Conservation (phyloP, 2,797 vertebrate genomes). For the Natrix natrix region DNA sequence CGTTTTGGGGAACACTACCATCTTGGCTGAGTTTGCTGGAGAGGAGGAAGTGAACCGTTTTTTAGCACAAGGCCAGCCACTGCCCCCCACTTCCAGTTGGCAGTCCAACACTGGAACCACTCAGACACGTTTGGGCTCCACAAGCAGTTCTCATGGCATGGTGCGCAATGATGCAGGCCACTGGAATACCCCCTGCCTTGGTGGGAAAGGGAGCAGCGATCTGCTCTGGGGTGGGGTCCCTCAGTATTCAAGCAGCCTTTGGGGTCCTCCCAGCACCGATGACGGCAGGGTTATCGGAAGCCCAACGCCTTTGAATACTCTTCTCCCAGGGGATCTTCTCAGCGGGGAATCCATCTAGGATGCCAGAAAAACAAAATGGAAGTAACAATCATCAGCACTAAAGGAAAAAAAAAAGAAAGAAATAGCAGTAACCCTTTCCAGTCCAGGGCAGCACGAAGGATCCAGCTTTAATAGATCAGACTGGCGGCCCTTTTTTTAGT, state of each 20-base stretch:
- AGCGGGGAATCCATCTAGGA: conserved; percentile 94
- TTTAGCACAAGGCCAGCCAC: conserved; percentile 92
- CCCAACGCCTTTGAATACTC: conserved; percentile 90
- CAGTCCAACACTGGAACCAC: conserved; percentile 87
- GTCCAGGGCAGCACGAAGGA: conserved; percentile 64
- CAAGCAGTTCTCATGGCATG: conserved; percentile 78
- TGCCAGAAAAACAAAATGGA: conserved; percentile 67
- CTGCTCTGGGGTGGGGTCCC: conserved; percentile 92
- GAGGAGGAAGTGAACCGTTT: conserved; percentile 97
- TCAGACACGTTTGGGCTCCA: conserved; percentile 83
- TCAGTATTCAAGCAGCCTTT: conserved; percentile 93
- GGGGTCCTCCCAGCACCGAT: conserved; percentile 88
- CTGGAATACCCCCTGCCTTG: conserved; percentile 83
- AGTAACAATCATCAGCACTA: conserved; percentile 67
- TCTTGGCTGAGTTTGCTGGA: conserved; percentile 94
- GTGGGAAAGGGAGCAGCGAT: conserved; percentile 83
- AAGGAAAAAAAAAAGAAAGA: conserved; percentile 58
- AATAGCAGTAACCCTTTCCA: conserved; percentile 66
- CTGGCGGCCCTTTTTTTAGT: conserved; percentile 71
- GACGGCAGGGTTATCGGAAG: conserved; percentile 89
- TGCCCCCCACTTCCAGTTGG: conserved; percentile 92
- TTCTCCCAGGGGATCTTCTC: conserved; percentile 93
- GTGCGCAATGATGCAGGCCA: conserved; percentile 80
- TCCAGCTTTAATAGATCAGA: conserved; percentile 66
- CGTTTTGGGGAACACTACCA: conserved; percentile 97